A percentile compares a stretch with the other conserved stretches of the same genome.
These are phyloP conservation scores for Achatina immaculata DNA, from an alignment of 1,140 invertebrate genomes.

Conservation along the genomic window DNA sequence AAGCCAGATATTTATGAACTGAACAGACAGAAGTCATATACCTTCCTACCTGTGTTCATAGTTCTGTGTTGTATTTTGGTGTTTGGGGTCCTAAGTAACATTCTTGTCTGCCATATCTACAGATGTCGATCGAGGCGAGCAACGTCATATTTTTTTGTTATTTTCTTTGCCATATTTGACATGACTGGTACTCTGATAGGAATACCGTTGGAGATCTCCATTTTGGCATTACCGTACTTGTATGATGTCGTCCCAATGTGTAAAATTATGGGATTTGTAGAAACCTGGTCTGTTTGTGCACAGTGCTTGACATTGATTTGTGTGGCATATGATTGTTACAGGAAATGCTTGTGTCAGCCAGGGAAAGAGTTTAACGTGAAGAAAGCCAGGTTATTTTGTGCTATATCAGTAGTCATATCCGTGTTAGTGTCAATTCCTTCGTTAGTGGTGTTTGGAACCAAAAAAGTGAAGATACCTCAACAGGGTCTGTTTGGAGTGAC, in stretches of 20 bases:
- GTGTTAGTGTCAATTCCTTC: slow-evolving; percentile 30
- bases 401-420: neutral
- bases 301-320: slow-evolving; percentile 27
- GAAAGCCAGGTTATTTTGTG: slow-evolving; percentile 23
- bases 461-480: slow-evolving; percentile 3
- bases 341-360: slow-evolving; percentile 19
- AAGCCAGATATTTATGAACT: slow-evolving; percentile 5
- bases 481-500: neutral
- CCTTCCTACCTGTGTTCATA: slow-evolving; percentile 17
- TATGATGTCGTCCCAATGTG: slow-evolving; percentile 24
- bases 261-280: slow-evolving; percentile 23
- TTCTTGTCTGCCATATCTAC: slow-evolving; percentile 35
- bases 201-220: slow-evolving; percentile 15
- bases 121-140: slow-evolving; percentile 28
- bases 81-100: slow-evolving; percentile 21
- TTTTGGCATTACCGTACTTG: slow-evolving; percentile 13
- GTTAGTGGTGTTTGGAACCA: neutral
- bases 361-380: slow-evolving; percentile 8
- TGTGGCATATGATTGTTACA: slow-evolving; percentile 33
- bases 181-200: slow-evolving; percentile 20
- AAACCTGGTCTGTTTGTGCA: slow-evolving; percentile 25
- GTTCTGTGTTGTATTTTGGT: slow-evolving; percentile 27
- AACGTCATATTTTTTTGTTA: slow-evolving; percentile 36
- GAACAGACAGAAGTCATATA: neutral
- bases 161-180: slow-evolving; percentile 39